A percentile compares a stretch with the other conserved stretches of the same genome.
Conservation (phyloP, 2,797 vertebrate genomes). For the Melanotaenia trifasciata region DNA sequence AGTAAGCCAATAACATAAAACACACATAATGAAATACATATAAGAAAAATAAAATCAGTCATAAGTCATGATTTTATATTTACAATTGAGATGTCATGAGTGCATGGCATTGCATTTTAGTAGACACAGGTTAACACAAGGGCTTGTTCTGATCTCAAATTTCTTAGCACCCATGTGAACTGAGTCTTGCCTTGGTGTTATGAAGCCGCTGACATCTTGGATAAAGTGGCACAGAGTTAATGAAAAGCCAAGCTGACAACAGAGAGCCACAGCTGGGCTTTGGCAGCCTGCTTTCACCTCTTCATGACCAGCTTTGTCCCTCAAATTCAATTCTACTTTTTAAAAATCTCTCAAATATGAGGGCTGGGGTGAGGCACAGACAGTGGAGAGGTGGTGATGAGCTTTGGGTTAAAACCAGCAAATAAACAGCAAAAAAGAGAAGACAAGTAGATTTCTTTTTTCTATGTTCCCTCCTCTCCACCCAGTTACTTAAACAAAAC, state of each 20-base stretch:
- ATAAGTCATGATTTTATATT: no score
- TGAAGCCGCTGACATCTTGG: conserved; percentile 55
- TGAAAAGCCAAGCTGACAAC: conserved; percentile 65
- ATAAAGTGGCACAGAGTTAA: conserved; percentile 58
- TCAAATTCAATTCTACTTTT: conserved; percentile 42
- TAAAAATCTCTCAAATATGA: conserved; percentile 25
- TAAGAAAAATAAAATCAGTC: no score
- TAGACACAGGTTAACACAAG: conserved; percentile 25
- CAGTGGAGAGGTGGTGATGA: conserved; percentile 18
- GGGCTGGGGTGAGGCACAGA: conserved; percentile 12
- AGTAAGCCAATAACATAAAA: no score
- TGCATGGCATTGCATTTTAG: not conserved
- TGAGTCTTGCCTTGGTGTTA: conserved; percentile 47
- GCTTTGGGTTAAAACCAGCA: not conserved
- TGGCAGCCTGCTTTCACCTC: conserved; percentile 43
- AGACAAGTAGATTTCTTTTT: not conserved
- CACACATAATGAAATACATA: no score
- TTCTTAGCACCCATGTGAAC: conserved; percentile 42
- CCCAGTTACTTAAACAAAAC: conserved; percentile 44
- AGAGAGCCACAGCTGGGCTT: conserved; percentile 37
- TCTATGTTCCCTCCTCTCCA: conserved; percentile 30
- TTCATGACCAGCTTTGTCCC: conserved; percentile 36
- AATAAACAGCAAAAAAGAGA: not conserved
- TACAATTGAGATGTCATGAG: not conserved
- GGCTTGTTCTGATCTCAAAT: conserved; percentile 22